phyloP scores from a whole-genome alignment of 2,888 invertebrate genomes.

The Lycophotia porphyrea region DNA sequence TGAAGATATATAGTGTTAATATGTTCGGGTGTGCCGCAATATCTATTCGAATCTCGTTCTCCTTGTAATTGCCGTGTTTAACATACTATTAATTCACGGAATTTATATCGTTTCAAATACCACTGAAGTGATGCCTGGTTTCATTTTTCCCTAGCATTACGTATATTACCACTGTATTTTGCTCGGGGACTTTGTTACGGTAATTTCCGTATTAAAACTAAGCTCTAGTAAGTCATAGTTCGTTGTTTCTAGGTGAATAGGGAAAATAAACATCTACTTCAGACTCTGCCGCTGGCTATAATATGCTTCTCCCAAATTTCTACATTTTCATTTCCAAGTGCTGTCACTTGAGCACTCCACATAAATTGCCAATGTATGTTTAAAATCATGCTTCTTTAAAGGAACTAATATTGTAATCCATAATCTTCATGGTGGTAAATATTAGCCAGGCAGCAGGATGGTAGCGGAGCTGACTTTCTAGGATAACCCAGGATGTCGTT shows the following conservation, averaged over 20 bases:
- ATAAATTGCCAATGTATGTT: background rate
- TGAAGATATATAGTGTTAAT: conserved; percentile 44
- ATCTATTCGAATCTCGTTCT: conserved; percentile 29
- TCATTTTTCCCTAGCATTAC: conserved; percentile 35
- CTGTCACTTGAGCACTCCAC: background rate
- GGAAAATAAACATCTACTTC: background rate
- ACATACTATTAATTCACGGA: conserved; percentile 31
- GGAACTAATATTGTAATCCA: background rate
- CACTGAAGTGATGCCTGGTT: background rate
- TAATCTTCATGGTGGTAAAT: background rate
- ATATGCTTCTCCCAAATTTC: background rate
- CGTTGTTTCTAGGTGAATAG: background rate
- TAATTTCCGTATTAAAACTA: background rate
- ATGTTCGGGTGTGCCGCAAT: conserved; percentile 27
- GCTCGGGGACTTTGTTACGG: background rate
- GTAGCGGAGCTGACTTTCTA: background rate
- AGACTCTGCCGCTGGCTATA: background rate
- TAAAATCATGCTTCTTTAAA: background rate
- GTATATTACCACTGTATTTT: background rate
- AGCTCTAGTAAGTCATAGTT: background rate
- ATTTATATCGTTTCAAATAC: conserved; percentile 41
- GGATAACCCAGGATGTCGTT: background rate
- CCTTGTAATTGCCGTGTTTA: conserved; percentile 38
- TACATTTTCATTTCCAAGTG: too few species aligned
- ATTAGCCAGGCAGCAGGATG: background rate